Conservation (phyloP, 2,113 vertebrate genomes). For the Hippocampus zosterae region DNA sequence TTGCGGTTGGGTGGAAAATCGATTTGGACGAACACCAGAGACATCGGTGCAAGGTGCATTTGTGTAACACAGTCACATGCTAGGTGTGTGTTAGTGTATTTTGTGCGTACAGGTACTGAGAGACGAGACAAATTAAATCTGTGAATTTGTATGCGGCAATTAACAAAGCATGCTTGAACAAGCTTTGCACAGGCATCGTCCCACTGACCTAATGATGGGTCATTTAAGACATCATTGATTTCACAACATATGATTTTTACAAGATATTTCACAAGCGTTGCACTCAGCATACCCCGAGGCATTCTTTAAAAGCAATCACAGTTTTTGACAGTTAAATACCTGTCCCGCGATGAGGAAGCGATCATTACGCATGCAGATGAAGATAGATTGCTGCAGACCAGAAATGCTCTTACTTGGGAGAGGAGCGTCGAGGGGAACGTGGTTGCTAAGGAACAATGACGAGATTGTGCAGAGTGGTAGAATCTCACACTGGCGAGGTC, state of each 20-base stretch:
- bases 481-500: not conserved
- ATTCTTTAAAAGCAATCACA: not conserved
- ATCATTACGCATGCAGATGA: conserved; percentile 18
- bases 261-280: not conserved
- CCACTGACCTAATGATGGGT: not conserved
- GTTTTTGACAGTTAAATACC: conserved; percentile 13
- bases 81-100: not conserved
- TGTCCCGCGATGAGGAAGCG: conserved; percentile 9
- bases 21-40: conserved; percentile 23
- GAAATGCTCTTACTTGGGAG: not conserved
- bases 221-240: conserved; percentile 13
- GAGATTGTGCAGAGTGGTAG: conserved; percentile 6
- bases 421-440: conserved; percentile 5
- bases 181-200: not conserved
- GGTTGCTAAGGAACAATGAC: conserved; percentile 31
- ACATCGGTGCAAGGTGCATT: conserved; percentile 17
- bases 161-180: not conserved
- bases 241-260: conserved; percentile 7
- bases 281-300: not conserved
- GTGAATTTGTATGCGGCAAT: not conserved
- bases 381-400: conserved; percentile 5
- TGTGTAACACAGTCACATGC: conserved; percentile 19
- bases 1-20: conserved; percentile 17
- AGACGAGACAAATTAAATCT: not conserved
- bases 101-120: conserved; percentile 2